These are phyloP conservation scores for Diorhabda elongata DNA, from an alignment of 1,140 invertebrate species.

Conservation along the genomic window DNA sequence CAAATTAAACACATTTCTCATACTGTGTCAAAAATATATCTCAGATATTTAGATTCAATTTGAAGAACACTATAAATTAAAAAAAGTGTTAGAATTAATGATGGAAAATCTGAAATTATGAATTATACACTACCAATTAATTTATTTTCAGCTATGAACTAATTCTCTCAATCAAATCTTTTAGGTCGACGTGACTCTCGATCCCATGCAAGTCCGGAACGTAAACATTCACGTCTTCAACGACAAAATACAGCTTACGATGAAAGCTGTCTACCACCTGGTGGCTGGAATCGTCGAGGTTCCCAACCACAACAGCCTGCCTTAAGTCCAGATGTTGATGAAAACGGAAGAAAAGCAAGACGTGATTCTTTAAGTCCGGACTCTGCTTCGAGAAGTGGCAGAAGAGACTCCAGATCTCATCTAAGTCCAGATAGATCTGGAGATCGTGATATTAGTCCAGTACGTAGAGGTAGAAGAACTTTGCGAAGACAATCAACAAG, in stretches of 20 bases:
- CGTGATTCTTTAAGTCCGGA: constrained; percentile 84
- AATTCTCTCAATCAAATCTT: neutral
- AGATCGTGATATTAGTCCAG: constrained; percentile 68
- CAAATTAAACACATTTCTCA: too few relatives aligned
- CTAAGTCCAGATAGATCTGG: constrained; percentile 70
- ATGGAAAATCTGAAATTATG: too few relatives aligned
- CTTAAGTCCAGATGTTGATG: constrained; percentile 68
- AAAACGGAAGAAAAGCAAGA: constrained; percentile 64
- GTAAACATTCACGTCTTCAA: constrained; percentile 67
- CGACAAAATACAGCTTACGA: constrained; percentile 85
- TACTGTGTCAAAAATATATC: too few relatives aligned
- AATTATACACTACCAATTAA: too few relatives aligned
- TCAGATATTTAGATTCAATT: too few relatives aligned
- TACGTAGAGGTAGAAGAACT: constrained; percentile 57
- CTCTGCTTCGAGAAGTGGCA: constrained; percentile 67
- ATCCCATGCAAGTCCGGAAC: constrained; percentile 59
- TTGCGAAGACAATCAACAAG: constrained; percentile 77
- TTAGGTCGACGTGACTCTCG: constrained; percentile 60
- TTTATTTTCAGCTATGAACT: neutral
- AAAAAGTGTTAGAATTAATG: too few relatives aligned
- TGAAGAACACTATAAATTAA: too few relatives aligned
- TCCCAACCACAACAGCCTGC: constrained; percentile 74
- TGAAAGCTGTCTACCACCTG: constrained; percentile 70
- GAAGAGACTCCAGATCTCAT: constrained; percentile 72
- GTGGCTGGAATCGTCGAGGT: constrained; percentile 59